These are phyloP conservation scores for Nixonia krombeini DNA, from an alignment of 1,140 invertebrate species.

Conservation along the genomic window DNA sequence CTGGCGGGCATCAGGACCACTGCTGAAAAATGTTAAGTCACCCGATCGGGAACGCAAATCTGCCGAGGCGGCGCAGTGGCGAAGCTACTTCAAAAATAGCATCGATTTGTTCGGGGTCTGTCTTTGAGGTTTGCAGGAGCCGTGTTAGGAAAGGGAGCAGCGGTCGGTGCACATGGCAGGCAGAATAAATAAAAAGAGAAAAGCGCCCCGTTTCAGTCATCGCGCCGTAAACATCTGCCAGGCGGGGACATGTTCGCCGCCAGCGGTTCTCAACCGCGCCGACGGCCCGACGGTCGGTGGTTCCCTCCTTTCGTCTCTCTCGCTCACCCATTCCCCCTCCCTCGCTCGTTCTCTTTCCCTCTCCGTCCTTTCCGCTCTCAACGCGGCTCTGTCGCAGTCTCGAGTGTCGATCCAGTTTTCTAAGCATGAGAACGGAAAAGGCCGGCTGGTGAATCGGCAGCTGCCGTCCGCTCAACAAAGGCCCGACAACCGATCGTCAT, in stretches of 20 bases:
- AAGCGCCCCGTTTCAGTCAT: constrained; percentile 59
- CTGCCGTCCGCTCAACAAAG: constrained; percentile 61
- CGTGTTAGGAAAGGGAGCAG: constrained; percentile 23
- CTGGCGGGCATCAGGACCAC: too few relatives aligned
- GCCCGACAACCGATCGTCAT: constrained; percentile 22
- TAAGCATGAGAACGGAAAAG: constrained; percentile 65
- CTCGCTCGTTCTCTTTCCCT: constrained; percentile 6
- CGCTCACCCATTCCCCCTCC: constrained; percentile 9
- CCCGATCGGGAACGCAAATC: too few relatives aligned
- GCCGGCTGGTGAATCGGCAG: constrained; percentile 60
- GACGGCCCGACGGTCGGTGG: constrained; percentile 6
- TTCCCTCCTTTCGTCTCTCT: not conserved
- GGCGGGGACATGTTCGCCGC: constrained; percentile 44
- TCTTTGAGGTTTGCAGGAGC: constrained; percentile 22
- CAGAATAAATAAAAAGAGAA: constrained; percentile 62
- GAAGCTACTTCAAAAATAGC: constrained; percentile 35
- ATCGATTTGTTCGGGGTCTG: constrained; percentile 2
- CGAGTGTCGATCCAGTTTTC: constrained; percentile 65
- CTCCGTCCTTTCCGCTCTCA: constrained; percentile 7
- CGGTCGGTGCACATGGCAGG: constrained; percentile 58
- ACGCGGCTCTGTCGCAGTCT: too few relatives aligned
- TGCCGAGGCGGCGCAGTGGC: too few relatives aligned
- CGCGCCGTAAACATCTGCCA: constrained; percentile 68
- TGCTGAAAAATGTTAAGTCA: too few relatives aligned
- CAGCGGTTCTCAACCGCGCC: constrained; percentile 26